These are phyloP conservation scores for Peromyscus polionotus DNA, from an alignment of 2,113 vertebrate species.

Conservation along the genomic window DNA sequence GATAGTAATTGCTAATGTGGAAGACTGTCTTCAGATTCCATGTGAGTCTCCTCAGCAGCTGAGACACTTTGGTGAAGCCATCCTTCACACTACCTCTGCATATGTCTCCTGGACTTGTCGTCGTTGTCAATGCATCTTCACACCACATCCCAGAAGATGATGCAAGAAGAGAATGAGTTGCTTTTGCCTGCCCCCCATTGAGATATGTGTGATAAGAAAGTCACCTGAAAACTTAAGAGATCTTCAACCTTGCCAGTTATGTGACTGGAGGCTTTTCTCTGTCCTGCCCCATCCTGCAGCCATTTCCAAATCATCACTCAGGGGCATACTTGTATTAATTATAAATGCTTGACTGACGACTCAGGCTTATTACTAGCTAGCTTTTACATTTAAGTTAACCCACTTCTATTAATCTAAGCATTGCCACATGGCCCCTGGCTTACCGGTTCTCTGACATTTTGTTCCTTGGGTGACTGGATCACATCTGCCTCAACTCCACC, in stretches of 20 bases:
- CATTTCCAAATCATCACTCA: no score
- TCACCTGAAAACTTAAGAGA: background rate
- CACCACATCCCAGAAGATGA: background rate
- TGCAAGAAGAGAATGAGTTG: background rate
- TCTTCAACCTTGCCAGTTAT: background rate
- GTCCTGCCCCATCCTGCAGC: no score
- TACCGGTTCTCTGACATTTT: no score
- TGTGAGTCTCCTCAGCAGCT: background rate
- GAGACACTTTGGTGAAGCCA: background rate
- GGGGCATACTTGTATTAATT: no score
- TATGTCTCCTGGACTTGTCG: background rate
- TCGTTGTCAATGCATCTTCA: background rate
- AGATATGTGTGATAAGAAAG: background rate
- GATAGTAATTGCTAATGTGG: background rate
- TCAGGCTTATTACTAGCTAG: no score
- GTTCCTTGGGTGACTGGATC: no score
- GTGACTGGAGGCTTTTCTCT: no score
- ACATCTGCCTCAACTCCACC: no score
- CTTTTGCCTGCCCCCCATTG: background rate
- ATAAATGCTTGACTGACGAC: no score
- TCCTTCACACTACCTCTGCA: background rate
- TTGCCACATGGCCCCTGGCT: no score
- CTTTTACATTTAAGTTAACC: no score
- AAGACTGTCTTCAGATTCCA: background rate
- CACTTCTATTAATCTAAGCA: no score